These are phyloP conservation scores for Amphiura filiformis DNA, from an alignment of 35 echinoderm and acorn worm species.

Conservation along the genomic window DNA sequence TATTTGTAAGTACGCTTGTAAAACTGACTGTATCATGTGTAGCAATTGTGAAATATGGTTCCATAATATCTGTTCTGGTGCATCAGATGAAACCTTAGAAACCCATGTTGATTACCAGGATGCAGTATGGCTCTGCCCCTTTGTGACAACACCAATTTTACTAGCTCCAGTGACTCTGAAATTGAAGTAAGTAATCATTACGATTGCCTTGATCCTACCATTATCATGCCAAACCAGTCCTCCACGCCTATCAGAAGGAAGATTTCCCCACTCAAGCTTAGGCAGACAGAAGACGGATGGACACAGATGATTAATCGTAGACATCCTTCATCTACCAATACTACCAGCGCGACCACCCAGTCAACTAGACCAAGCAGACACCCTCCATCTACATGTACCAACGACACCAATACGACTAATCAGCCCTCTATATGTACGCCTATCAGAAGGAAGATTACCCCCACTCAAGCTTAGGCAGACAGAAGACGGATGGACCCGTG, in stretches of 20 bases:
- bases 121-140: neutral
- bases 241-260: neutral
- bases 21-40: constrained; percentile 6
- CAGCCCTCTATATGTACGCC: neutral
- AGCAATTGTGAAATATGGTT: neutral
- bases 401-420: neutral
- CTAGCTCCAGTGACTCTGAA: neutral
- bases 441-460: neutral
- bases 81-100: neutral
- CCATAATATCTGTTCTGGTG: neutral
- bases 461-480: neutral
- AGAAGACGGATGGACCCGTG: neutral
- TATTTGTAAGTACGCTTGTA: neutral
- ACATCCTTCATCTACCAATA: too few relatives aligned
- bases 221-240: neutral
- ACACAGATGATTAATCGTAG: too few relatives aligned
- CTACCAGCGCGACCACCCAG: too few relatives aligned
- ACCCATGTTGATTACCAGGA: neutral
- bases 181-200: neutral
- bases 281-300: neutral
- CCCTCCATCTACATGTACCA: too few relatives aligned
- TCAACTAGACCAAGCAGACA: too few relatives aligned
- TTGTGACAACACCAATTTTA: neutral
- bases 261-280: neutral
- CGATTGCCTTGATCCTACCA: neutral